phyloP scores from a whole-genome alignment of 2,113 vertebrate species.

The Dicaeum eximium region DNA sequence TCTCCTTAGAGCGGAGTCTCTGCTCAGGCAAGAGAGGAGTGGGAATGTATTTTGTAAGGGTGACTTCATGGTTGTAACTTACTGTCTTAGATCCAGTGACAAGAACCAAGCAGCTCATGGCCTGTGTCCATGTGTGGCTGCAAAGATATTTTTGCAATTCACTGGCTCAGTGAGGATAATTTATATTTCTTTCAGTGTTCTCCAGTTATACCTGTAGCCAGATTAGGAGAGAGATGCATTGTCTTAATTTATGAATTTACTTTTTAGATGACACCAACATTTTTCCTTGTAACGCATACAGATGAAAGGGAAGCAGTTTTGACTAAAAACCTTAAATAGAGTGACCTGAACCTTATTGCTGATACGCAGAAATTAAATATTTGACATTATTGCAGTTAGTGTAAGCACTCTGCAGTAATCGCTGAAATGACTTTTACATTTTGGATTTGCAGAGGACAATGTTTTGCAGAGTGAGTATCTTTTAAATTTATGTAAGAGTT shows the following conservation, averaged over 20 bases:
- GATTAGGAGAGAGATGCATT: neutral
- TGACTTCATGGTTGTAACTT: neutral
- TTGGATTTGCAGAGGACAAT: neutral
- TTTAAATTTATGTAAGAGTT: neutral
- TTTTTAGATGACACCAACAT: accelerated
- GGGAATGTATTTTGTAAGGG: neutral
- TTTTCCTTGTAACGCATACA: neutral
- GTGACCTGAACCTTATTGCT: neutral
- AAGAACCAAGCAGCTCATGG: neutral
- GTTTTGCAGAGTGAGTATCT: neutral
- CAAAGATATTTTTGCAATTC: neutral
- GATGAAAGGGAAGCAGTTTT: neutral
- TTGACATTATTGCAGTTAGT: neutral
- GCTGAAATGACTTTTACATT: neutral
- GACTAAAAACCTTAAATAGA: neutral
- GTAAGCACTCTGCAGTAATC: neutral
- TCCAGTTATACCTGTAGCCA: neutral
- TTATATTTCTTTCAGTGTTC: neutral
- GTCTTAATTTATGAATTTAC: neutral
- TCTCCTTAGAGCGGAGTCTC: accelerated
- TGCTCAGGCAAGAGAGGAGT: neutral
- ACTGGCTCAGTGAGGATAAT: neutral
- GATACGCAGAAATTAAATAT: neutral
- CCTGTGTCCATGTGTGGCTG: neutral
- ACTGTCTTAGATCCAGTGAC: neutral